Base-by-base conservation (phyloP, 2,888 invertebrate species). In the Marasmarcha lunaedactyla region DNA sequence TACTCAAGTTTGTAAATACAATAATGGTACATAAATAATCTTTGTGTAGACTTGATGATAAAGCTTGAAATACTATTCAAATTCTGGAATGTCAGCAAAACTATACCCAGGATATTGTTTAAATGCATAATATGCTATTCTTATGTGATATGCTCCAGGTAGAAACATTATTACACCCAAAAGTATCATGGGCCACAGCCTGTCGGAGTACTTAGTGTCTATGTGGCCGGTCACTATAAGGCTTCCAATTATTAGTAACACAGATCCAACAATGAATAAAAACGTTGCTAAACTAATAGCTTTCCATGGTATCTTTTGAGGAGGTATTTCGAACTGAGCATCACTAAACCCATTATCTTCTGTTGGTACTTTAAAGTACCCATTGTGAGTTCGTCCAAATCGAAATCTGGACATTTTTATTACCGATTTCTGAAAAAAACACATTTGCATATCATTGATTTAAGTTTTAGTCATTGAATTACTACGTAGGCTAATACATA, bases 151-250 rank as follows among this genome's bases (percentile, higher is more conserved):
- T 38, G 92, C 91, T 33, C 95, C 96, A 0, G 96, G 96, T 49
- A 96, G 89, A 60, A 96, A 95, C 93, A 95, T 94, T 30, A 97
- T 84, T 14, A 88, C 83, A 25, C 96, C 97, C 57, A 97, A 79
- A 50, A 95, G 90, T 46, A 95, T 88, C 70, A 96, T 87, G 1
- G 95, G 95, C 93, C 94, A 95, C 65, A 93, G 89, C 45, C 95
- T 86, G 68, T 95, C 95, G 1, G 90, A 88, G 71, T 95, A 94
- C 87, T 93, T 90, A 25, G 90, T 86, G 57, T 90, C 90, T 59
- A 94, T 91, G 55, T 92, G 89, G 12, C 95, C 95, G 43, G 90
- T 88, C 15, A 94, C 88, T 43, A 95, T 89, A 44, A 95, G 76
- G 47, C 90, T 88, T 30, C 94, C 93, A 42, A 91, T 85, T 40